Evolutionary conservation across 2,888 invertebrate species (phyloP), one percentile per base, ranked within the genome.

Genomic region (Didymodactylos carnosus): DNA sequence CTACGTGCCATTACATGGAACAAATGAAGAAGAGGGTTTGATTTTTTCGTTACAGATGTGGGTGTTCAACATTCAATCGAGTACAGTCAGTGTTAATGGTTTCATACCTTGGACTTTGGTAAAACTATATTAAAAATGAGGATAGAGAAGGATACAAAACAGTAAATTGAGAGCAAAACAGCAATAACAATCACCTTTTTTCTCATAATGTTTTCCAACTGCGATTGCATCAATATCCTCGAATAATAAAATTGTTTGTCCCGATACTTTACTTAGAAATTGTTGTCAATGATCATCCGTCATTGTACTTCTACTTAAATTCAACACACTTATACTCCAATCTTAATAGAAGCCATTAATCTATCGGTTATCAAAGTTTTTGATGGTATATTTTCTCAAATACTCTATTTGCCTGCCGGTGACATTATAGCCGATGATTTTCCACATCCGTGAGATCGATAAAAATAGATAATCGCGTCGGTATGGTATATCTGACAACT

Each of bases 391-490:
- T 62, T 13, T 14, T 27, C 14, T 69, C 10, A 72, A 74, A 25
- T n/a, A 43, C 23, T 39, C 35, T 11, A 76, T 39, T 3, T 69
- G 82, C 83, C 97, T 43, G 98, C 98, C 76, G 99, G 84, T 2
- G 95, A 94, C 79, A 91, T 94, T 76, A 86, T 85, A 81, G 90
- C 95, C 23, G 94, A 94, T 1, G 93, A 93, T 85, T 97, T 97
- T 13, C 95, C 95, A 85, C 95, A 95, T 5, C 97, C 98, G 3
- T 98, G 98, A 5, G 98, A 98, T 0, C 98, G 98, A 83, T 95
- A 86, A 2, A n/a, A 99, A 85, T 70, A 99, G 86, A 84, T 98
- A 99, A 0, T 98, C 98, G 85, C 94, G 86, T 79, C 94, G 86
- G 80, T 94, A 94, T 1, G 94, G 94, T 77, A 94, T 91, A n/a